Evolutionary conservation across 2,113 vertebrate genomes (phyloP).

Genomic region (Notiomystis cincta): DNA sequence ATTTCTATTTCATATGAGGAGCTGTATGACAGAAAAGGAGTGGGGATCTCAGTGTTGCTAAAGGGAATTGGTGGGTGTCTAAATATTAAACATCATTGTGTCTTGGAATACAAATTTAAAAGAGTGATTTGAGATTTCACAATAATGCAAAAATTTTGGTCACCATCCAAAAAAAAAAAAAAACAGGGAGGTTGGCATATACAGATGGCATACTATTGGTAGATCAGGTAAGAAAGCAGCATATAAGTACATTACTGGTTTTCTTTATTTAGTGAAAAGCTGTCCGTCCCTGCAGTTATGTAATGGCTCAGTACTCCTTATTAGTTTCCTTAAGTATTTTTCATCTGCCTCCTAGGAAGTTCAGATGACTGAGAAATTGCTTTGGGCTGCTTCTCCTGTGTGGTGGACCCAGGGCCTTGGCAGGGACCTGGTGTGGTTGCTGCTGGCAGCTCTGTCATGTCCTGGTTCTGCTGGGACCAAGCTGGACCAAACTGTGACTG

Average conservation of each 20-base stretch:
- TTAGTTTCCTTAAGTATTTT: constrained; percentile 53
- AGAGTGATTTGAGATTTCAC: not conserved
- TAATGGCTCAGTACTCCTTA: constrained; percentile 10
- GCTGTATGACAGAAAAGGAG: not conserved
- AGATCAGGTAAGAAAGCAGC: not conserved
- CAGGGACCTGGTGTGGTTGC: not conserved
- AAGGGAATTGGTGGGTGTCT: not conserved
- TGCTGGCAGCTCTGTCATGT: not conserved
- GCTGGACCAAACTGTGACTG: not conserved
- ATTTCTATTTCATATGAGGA: not conserved
- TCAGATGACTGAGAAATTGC: not conserved
- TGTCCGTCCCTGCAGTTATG: constrained; percentile 43
- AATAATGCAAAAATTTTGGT: not conserved
- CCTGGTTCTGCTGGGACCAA: fast-evolving
- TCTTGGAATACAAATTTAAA: not conserved
- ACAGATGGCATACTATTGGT: not conserved
- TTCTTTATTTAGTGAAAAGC: constrained; percentile 43
- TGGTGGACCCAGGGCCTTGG: not conserved
- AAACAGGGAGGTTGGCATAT: not conserved
- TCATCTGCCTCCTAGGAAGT: constrained; percentile 36
- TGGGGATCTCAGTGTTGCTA: not conserved
- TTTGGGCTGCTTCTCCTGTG: not conserved
- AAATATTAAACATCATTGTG: not conserved
- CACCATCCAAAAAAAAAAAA: not conserved
- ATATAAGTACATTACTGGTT: constrained; percentile 34